phyloP scores from a whole-genome alignment of 2,113 vertebrate species.

The Oxyura jamaicensis region DNA sequence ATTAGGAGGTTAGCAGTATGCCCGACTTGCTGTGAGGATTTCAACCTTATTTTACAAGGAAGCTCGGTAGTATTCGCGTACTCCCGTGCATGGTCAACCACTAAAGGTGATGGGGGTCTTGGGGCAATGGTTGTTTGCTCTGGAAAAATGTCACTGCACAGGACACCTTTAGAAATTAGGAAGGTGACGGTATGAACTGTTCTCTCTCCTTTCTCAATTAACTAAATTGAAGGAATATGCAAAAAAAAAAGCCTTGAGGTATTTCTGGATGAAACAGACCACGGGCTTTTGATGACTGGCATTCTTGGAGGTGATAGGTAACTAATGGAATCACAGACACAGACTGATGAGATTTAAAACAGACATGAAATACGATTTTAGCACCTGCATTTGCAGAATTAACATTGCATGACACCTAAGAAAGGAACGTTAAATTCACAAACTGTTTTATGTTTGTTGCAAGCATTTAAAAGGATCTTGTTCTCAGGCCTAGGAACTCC shows the following conservation, averaged over 20 bases:
- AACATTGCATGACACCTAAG: not conserved
- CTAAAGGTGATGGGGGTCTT: fast-evolving
- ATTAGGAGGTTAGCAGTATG: not conserved
- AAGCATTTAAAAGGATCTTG: not conserved
- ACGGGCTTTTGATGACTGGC: not conserved
- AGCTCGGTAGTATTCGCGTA: not conserved
- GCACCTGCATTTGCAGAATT: not conserved
- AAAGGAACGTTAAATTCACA: not conserved
- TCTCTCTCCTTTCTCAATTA: not conserved
- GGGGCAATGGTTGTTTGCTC: not conserved
- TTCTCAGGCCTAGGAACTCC: not conserved
- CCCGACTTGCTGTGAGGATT: not conserved
- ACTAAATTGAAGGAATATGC: not conserved
- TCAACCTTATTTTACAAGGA: not conserved
- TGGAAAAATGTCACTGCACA: not conserved
- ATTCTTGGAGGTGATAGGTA: not conserved
- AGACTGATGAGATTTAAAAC: not conserved
- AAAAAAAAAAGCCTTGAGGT: not conserved
- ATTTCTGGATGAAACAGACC: not conserved
- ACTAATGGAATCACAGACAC: not conserved
- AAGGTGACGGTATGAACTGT: not conserved
- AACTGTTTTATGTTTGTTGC: not conserved
- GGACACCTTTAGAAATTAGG: not conserved
- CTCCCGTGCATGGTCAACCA: not conserved
- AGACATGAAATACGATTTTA: not conserved